Evolutionary conservation across 1,140 invertebrate species (phyloP), one percentile per base, ranked within the genome.

Genomic region (Fopius arisanus): DNA sequence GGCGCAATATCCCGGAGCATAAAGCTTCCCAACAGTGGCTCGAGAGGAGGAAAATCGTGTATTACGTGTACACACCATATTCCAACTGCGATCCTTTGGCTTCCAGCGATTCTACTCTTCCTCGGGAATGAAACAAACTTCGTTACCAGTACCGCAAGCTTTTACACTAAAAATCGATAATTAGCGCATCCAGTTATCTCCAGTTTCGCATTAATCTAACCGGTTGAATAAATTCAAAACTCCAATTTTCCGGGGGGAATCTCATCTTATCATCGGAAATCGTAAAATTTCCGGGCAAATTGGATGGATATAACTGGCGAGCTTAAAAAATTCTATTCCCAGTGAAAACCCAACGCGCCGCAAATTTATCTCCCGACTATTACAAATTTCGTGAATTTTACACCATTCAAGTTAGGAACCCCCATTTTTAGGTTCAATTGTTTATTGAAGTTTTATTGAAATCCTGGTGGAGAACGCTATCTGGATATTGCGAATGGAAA

Each of bases 1-100:
- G 23, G 54, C 19, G 54, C 54, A 59, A 59, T 59, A 59, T 59
- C 54, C 54, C 54, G 23, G 54, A 59, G 54, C 54, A 26, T 59
- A 59, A 59, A 59, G 54, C 54, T 59, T n/a, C 23, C 3, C 19
- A 59, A 59, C 23, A 4, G 23, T 2, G 10, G 10, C 9, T 26
- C 21, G n/a, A 7, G 19, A n/a, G 19, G 43, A 51, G 5, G 19
- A 12, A 59, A 59, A 3, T 1, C 54, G 10, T 23, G 54, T 54
- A 54, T 54, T 21, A 54, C 10, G n/a, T 54, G 21, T 19, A 26
- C 21, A 54, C 21, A 54, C n/a, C n/a, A n/a, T 9, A 5, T 59
- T 12, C 54, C 54, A 59, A 14, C 6, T 3, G 19, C 26, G 54
- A 59, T 59, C 19, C 54, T 59, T 26, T 23, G 21, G 54, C 54